Conservation (phyloP, 2,888 invertebrate species). For the Siphonodentalium dalli region DNA sequence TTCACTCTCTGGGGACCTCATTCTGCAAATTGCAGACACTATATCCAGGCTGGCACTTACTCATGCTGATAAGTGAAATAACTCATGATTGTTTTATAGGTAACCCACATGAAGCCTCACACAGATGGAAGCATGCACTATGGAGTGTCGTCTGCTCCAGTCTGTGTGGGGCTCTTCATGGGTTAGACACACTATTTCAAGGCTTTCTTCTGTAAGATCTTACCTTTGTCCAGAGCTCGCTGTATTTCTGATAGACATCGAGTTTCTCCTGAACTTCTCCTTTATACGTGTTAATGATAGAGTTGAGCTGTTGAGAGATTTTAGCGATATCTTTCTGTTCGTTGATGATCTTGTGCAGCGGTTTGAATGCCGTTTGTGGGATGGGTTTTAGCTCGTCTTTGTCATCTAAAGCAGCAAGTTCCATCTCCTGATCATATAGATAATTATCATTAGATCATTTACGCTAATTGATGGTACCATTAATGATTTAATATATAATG, state of each 20-base stretch:
- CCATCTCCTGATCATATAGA: slow-evolving; percentile 60
- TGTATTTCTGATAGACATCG: slow-evolving; percentile 86
- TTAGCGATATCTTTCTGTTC: slow-evolving; percentile 92
- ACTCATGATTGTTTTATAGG: no score
- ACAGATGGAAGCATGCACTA: no score
- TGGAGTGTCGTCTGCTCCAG: no score
- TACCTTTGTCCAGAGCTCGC: slow-evolving; percentile 67
- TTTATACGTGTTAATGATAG: slow-evolving; percentile 61
- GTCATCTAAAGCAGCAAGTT: slow-evolving; percentile 47
- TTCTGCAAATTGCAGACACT: no score
- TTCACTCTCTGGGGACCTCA: no score
- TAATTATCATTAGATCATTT: no score
- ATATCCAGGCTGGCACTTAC: no score
- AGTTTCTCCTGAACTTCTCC: slow-evolving; percentile 84
- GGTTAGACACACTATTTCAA: no score
- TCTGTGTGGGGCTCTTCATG: no score
- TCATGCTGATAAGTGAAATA: background rate
- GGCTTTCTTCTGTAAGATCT: slow-evolving; percentile 10
- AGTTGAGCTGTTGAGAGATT: slow-evolving; percentile 64
- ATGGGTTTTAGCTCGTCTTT: slow-evolving; percentile 54
- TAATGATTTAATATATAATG: no score
- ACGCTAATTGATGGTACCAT: no score
- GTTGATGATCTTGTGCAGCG: slow-evolving; percentile 64
- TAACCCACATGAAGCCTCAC: no score
- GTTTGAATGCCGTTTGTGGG: slow-evolving; percentile 56